These are phyloP conservation scores for Agrenia bidenticulata DNA, from an alignment of 2,888 invertebrate genomes.

Conservation along the genomic window DNA sequence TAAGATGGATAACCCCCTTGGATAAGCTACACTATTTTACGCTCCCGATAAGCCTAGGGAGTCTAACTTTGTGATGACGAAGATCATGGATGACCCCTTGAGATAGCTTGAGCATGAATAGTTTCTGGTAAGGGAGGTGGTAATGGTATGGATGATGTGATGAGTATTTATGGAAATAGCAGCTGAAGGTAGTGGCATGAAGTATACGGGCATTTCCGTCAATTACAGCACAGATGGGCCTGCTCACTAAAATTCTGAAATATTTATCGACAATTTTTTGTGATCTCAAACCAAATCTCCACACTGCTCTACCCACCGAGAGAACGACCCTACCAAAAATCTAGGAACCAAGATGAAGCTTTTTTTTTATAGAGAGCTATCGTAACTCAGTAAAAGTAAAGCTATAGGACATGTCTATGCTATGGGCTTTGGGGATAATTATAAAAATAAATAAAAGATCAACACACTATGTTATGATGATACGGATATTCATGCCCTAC, in stretches of 20 bases:
- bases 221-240: constrained; percentile 7
- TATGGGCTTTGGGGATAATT: too few relatives aligned
- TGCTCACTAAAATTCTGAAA: neutral
- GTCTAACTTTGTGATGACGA: neutral
- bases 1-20: neutral
- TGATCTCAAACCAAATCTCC: too few relatives aligned
- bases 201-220: constrained; percentile 6
- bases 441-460: too few relatives aligned
- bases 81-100: neutral
- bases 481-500: too few relatives aligned
- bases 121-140: neutral
- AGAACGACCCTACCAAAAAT: too few relatives aligned
- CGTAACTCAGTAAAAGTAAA: too few relatives aligned
- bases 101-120: neutral
- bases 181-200: neutral
- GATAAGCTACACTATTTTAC: neutral
- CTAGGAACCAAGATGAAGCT: too few relatives aligned
- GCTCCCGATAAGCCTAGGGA: neutral
- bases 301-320: too few relatives aligned
- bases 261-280: constrained; percentile 9
- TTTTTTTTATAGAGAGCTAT: too few relatives aligned
- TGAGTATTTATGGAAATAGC: constrained; percentile 15
- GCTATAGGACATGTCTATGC: too few relatives aligned
- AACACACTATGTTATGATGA: too few relatives aligned
- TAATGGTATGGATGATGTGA: neutral